Percentiles rank a stretch among this genome's conserved stretches.
Conservation (phyloP, 2,888 invertebrate genomes). For the Salpingus planirostris region DNA sequence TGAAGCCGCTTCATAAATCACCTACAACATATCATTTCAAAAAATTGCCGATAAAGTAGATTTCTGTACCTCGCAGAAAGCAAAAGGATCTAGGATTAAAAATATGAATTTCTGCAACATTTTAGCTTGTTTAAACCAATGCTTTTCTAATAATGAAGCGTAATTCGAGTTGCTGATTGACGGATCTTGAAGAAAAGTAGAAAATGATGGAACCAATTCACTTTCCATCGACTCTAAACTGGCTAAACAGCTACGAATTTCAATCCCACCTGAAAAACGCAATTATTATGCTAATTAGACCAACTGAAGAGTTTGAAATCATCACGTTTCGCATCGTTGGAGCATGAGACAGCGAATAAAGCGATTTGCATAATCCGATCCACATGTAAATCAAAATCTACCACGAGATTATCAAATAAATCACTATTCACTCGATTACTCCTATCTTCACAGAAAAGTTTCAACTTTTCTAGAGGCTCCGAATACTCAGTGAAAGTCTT, state of each 20-base stretch:
- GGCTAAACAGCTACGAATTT: constrained; percentile 54
- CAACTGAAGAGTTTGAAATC: too few relatives aligned
- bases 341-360: constrained; percentile 58
- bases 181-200: constrained; percentile 41
- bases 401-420: constrained; percentile 44
- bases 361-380: constrained; percentile 62
- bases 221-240: constrained; percentile 60
- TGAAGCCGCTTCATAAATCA: constrained; percentile 25
- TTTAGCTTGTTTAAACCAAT: constrained; percentile 53
- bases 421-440: constrained; percentile 31
- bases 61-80: constrained; percentile 55
- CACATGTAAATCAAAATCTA: constrained; percentile 57
- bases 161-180: constrained; percentile 46
- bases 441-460: constrained; percentile 23
- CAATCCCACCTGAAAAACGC: constrained; percentile 50
- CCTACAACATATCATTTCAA: too few relatives aligned
- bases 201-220: constrained; percentile 55
- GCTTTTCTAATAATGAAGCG: constrained; percentile 45
- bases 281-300: too few relatives aligned
- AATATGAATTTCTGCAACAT: constrained; percentile 51
- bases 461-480: constrained; percentile 26
- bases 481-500: constrained; percentile 37
- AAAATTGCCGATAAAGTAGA: too few relatives aligned
- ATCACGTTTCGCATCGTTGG: constrained; percentile 42
- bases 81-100: constrained; percentile 59